phyloP scores from a whole-genome alignment of 53 echinoderm and acorn worm species.

The Crossaster papposus region DNA sequence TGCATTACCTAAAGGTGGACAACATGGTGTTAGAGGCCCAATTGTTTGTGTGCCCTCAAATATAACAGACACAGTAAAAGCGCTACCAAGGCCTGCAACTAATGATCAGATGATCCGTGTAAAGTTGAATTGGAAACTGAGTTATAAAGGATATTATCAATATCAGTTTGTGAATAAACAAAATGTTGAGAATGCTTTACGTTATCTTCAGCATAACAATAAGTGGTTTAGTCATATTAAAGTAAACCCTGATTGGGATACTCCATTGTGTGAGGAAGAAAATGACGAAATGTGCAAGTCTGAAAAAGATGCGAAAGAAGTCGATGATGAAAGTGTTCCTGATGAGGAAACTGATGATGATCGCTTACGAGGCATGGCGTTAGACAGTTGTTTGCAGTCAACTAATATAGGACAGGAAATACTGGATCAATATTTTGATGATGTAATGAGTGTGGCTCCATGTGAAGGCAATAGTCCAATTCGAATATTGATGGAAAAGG shows the following conservation, averaged over 20 bases:
- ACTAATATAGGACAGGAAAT: slow-evolving; percentile 63
- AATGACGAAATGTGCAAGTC: neutral
- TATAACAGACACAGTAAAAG: slow-evolving; percentile 7
- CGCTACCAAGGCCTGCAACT: slow-evolving; percentile 19
- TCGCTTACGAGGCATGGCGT: slow-evolving; percentile 44
- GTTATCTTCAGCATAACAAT: slow-evolving; percentile 62
- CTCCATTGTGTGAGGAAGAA: slow-evolving; percentile 22
- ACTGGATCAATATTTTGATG: slow-evolving; percentile 58
- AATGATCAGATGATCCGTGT: slow-evolving; percentile 69
- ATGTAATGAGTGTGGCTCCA: slow-evolving; percentile 69
- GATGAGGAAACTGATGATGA: slow-evolving; percentile 49
- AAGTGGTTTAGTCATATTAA: slow-evolving; percentile 53
- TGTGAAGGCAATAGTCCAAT: slow-evolving; percentile 77
- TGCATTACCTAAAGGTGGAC: slow-evolving; percentile 27
- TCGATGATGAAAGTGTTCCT: neutral
- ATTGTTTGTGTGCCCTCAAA: slow-evolving; percentile 26
- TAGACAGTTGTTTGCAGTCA: slow-evolving; percentile 66
- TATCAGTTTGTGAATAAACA: slow-evolving; percentile 68
- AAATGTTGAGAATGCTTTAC: slow-evolving; percentile 57
- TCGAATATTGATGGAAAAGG: slow-evolving; percentile 62
- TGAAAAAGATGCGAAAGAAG: slow-evolving; percentile 12
- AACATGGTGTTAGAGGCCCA: slow-evolving; percentile 17
- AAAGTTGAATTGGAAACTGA: slow-evolving; percentile 70
- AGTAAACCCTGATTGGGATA: slow-evolving; percentile 56
- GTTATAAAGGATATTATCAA: slow-evolving; percentile 68